Conservation (phyloP, 2,888 invertebrate genomes). For the Diabrotica balteata region DNA sequence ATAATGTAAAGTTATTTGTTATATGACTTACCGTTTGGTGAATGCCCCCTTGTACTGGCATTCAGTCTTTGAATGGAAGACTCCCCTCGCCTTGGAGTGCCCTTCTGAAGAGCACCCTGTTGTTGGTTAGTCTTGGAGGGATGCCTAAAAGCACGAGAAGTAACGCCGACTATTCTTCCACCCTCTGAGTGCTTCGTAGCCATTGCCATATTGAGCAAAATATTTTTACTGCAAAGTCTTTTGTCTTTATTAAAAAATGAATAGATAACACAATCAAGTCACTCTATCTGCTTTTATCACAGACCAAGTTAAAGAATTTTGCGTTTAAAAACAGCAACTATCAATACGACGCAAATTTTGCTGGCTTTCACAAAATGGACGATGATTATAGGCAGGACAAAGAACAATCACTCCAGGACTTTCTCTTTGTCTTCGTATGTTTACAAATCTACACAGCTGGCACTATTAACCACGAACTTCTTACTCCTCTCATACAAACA, state of each 20-base stretch:
- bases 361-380: slow-evolving; percentile 58
- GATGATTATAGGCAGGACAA: slow-evolving; percentile 48
- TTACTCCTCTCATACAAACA: slow-evolving; percentile 39
- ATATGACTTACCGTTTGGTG: slow-evolving; percentile 28
- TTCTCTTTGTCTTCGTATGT: slow-evolving; percentile 33
- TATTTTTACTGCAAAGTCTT: slow-evolving; percentile 33
- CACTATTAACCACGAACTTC: slow-evolving; percentile 42
- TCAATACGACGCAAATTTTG: slow-evolving; percentile 49
- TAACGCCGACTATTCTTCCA: slow-evolving; percentile 41
- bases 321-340: slow-evolving; percentile 50
- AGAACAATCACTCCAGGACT: slow-evolving; percentile 47
- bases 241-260: slow-evolving; percentile 34
- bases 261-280: slow-evolving; percentile 19
- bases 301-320: slow-evolving; percentile 56
- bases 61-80: slow-evolving; percentile 39
- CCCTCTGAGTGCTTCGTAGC: slow-evolving; percentile 52
- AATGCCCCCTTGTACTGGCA: slow-evolving; percentile 41
- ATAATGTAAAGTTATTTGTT: not conserved
- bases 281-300: slow-evolving; percentile 51
- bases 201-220: slow-evolving; percentile 48
- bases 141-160: slow-evolving; percentile 30
- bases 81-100: slow-evolving; percentile 36
- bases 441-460: slow-evolving; percentile 30
- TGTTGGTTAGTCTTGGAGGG: slow-evolving; percentile 34
- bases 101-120: slow-evolving; percentile 34